A percentile compares a stretch with the other conserved stretches of the same genome.
Conservation (phyloP, 2,113 vertebrate species). For the Ailurus styani region DNA sequence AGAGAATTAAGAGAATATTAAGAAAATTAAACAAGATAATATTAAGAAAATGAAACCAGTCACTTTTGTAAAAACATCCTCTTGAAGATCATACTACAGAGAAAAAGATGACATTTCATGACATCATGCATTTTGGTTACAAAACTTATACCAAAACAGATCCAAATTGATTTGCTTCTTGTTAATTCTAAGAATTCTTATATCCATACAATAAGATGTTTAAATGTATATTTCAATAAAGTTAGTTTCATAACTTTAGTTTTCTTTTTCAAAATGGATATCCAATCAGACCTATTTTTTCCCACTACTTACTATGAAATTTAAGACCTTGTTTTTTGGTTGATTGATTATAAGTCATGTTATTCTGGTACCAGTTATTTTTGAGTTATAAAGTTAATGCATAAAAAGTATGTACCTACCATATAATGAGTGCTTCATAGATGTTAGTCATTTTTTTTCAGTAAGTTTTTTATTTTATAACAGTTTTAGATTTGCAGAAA, state of each 20-base stretch:
- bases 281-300: neutral
- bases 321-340: neutral
- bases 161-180: neutral
- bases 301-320: neutral
- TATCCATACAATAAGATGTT: neutral
- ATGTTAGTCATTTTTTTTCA: neutral
- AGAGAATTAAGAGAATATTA: constrained; percentile 18
- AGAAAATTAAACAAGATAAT: neutral
- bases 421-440: neutral
- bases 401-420: neutral
- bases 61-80: neutral
- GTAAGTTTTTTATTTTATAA: neutral
- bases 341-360: neutral
- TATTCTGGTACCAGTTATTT: neutral
- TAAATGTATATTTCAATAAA: neutral
- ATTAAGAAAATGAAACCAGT: too few relatives aligned
- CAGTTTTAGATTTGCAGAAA: neutral
- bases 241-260: neutral
- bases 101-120: neutral
- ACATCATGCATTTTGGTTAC: neutral
- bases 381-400: neutral
- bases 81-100: neutral
- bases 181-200: neutral
- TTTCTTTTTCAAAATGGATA: neutral
- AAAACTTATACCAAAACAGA: neutral